Base-by-base conservation (phyloP, 2,113 vertebrate species). In the Nyctibius bracteatus region DNA sequence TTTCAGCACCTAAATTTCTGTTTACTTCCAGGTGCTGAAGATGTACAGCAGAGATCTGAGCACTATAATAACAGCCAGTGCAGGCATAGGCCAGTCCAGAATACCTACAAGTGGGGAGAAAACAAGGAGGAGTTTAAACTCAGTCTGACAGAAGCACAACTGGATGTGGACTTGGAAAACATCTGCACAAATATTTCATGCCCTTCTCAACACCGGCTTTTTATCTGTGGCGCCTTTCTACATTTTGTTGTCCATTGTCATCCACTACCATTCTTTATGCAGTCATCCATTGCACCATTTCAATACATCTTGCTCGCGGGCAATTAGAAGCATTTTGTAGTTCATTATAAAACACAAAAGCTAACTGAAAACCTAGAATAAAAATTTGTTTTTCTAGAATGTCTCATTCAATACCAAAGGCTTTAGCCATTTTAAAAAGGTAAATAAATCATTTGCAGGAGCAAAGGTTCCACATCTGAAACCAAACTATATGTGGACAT, bases 391-490 rank as follows among this genome's bases (percentile, higher is more conserved):
- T 81, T 19, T 55, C 46, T 25, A 47, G n/a, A 49, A 16, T 3
- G 12, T 16, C 10, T 49, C 27, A 28, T n/a, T 44, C 35, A 58
- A 46, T 28, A 37, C 9, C 14, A 54, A 46, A 63, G 21, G 22
- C 21, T 77, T 39, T 35, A 62, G 9, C 5, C 6, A n/a, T 63
- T 63, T 55, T 31, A 31, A 41, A 57, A 81, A 43, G 30, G 33
- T 0, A 2, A n/a, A 2, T 43, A 8, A 58, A 7, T 37, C 0
- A 18, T 25, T 87, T 52, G 21, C 57, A 85, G 41, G 43, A 70
- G 6, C 3, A 19, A 66, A 19, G 1, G 23, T 54, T 63, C 30
- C 12, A 66, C 7, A 33, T 16, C 10, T 82, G 27, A 75, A 72
- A 47, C 10, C 9, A 58, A 73, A 70, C 9, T 43, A 8, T 12